Conservation (phyloP, 2,888 invertebrate species). For the Epsilonema sp. region DNA sequence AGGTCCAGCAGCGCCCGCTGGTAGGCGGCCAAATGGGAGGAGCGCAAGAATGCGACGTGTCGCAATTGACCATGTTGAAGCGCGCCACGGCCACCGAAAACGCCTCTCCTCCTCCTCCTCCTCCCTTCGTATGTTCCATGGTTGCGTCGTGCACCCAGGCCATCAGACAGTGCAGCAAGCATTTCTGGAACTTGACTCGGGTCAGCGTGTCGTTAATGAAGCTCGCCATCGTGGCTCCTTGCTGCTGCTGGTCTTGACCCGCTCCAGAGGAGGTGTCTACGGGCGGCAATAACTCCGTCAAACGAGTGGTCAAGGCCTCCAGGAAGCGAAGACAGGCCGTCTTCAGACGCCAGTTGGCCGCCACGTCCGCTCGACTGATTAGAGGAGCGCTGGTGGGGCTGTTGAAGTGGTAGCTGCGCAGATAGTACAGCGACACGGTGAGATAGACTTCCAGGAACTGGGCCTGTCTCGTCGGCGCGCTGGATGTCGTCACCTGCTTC, state of each 20-base stretch:
- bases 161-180: constrained; percentile 54
- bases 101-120: too few relatives aligned
- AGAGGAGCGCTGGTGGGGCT: constrained; percentile 46
- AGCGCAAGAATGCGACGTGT: constrained; percentile 13
- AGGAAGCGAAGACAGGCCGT: constrained; percentile 53
- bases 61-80: constrained; percentile 26
- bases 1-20: constrained; percentile 21
- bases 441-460: not conserved
- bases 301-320: not conserved
- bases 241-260: too few relatives aligned
- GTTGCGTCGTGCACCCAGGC: constrained; percentile 51
- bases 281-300: too few relatives aligned
- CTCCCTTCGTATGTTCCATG: too few relatives aligned
- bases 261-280: too few relatives aligned
- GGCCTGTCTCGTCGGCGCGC: not conserved
- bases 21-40: too few relatives aligned
- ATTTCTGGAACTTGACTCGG: constrained; percentile 61
- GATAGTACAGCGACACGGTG: constrained; percentile 43
- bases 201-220: constrained; percentile 51
- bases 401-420: constrained; percentile 56
- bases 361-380: constrained; percentile 46
- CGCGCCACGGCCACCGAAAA: constrained; percentile 21
- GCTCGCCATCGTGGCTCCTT: constrained; percentile 28
- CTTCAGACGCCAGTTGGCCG: constrained; percentile 54
- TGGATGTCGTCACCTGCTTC: constrained; percentile 15